Conservation (phyloP, 1,140 invertebrate species). For the Neodiprion virginianus region DNA sequence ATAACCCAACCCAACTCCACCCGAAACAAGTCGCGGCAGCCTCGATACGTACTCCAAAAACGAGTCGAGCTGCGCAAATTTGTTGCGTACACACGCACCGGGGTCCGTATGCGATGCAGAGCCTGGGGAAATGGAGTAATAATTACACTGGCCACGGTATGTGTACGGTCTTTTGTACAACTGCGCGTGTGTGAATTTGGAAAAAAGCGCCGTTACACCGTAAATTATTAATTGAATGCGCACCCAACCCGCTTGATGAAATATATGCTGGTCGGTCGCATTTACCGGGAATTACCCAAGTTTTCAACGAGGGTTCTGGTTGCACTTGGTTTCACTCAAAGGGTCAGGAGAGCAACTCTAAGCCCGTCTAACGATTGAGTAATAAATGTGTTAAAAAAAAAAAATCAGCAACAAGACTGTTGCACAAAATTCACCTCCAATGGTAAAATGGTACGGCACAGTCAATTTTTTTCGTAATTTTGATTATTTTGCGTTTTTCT, state of each 20-base stretch:
- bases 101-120: neutral
- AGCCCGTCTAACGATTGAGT: too few species aligned
- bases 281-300: too few species aligned
- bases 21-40: neutral
- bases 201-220: neutral
- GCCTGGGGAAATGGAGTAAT: neutral
- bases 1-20: neutral
- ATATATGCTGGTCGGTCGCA: neutral
- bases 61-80: neutral
- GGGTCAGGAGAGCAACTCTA: too few species aligned
- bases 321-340: neutral
- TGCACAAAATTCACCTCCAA: too few species aligned
- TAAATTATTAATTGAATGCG: too few species aligned
- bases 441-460: too few species aligned
- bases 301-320: neutral
- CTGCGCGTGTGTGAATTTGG: neutral
- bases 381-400: too few species aligned
- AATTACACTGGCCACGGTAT: neutral
- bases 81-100: neutral
- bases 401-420: too few species aligned
- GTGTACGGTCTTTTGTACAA: neutral
- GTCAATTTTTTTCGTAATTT: too few species aligned
- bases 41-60: neutral
- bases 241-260: neutral
- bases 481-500: too few species aligned